Evolutionary conservation across 2,113 vertebrate genomes (phyloP).

Genomic region (Myrmecophaga tridactyla): DNA sequence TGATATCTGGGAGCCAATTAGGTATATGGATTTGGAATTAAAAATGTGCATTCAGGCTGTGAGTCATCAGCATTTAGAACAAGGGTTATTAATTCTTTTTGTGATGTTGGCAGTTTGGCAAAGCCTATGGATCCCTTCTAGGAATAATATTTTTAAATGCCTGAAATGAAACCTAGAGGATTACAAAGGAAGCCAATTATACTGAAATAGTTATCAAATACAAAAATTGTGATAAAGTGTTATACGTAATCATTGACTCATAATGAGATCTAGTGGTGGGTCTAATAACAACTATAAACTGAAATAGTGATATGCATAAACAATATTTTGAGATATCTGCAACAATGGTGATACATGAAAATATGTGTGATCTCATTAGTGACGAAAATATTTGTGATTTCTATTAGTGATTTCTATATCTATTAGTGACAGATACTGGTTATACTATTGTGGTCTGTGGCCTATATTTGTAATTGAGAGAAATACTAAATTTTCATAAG

Average conservation of each 20-base stretch:
- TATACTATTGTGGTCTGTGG: not conserved
- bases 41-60: not conserved
- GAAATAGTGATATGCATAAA: not conserved
- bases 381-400: not conserved
- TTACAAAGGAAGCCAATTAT: not conserved
- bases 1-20: not conserved
- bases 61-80: not conserved
- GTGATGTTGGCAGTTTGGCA: not conserved
- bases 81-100: not conserved
- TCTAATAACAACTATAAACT: not conserved
- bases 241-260: not conserved
- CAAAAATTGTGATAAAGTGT: not conserved
- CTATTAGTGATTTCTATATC: not conserved
- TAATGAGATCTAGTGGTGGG: not conserved
- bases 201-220: not conserved
- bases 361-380: conserved; percentile 6
- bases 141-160: not conserved
- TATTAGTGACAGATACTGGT: not conserved
- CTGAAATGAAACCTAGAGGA: not conserved
- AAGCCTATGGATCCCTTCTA: not conserved
- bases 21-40: not conserved
- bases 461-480: not conserved
- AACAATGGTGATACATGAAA: not conserved
- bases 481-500: conserved; percentile 13
- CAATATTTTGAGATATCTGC: not conserved